phyloP scores from a whole-genome alignment of 2,888 invertebrate species.

The Yponomeuta cagnagella region DNA sequence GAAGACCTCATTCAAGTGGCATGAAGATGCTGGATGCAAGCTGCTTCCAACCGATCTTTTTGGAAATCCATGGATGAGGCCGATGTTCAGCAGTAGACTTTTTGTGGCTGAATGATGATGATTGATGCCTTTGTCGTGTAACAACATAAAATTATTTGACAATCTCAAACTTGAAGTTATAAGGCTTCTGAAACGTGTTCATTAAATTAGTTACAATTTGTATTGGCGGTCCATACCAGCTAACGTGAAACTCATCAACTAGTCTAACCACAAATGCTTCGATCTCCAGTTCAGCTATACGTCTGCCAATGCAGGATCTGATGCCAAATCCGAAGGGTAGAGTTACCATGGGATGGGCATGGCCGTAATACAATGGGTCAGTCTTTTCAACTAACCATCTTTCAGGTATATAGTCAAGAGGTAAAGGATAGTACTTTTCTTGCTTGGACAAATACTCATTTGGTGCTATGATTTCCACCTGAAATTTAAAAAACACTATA shows the following conservation, averaged over 20 bases:
- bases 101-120: too few relatives aligned
- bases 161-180: constrained; percentile 41
- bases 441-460: constrained; percentile 78
- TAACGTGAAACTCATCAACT: constrained; percentile 40
- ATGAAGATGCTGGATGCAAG: too few relatives aligned
- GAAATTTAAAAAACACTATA: constrained; percentile 27
- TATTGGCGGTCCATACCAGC: constrained; percentile 58
- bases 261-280: constrained; percentile 65
- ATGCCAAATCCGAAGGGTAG: constrained; percentile 82
- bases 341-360: constrained; percentile 76
- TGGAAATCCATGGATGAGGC: too few relatives aligned
- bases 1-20: too few relatives aligned
- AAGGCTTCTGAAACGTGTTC: constrained; percentile 50
- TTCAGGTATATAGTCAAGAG: constrained; percentile 78
- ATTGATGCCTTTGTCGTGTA: not conserved
- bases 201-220: constrained; percentile 41
- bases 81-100: too few relatives aligned
- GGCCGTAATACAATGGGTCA: constrained; percentile 57
- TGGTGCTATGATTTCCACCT: constrained; percentile 86
- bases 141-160: not conserved
- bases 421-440: constrained; percentile 73
- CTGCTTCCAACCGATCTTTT: too few relatives aligned
- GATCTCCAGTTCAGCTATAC: constrained; percentile 83
- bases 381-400: constrained; percentile 79
- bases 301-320: constrained; percentile 80